phyloP scores from a whole-genome alignment of 2,888 invertebrate species.

The Poecilus cupreus region DNA sequence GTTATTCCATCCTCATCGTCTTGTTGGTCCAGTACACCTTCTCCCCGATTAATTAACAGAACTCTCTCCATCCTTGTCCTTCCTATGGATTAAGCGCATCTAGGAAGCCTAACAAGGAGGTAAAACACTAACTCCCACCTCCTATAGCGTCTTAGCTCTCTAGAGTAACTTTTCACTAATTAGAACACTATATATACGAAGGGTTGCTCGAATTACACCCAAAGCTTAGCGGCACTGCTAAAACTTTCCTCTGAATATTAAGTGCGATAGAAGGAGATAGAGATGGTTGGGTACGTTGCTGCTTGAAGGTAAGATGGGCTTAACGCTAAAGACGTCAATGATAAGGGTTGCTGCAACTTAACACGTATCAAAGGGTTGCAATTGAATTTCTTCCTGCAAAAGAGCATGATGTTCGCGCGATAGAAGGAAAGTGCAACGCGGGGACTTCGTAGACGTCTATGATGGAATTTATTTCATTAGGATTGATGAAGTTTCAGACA shows the following conservation, averaged over 20 bases:
- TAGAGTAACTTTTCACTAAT: constrained; percentile 64
- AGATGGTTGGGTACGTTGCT: neutral
- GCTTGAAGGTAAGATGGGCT: neutral
- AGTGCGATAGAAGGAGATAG: constrained; percentile 43
- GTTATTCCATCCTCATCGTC: neutral
- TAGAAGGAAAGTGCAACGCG: constrained; percentile 2
- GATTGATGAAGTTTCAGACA: neutral
- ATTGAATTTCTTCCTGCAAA: constrained; percentile 70
- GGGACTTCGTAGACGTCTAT: neutral
- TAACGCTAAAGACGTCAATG: constrained; percentile 64
- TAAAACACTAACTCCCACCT: constrained; percentile 34
- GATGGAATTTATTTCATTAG: constrained; percentile 22
- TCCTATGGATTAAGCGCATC: neutral
- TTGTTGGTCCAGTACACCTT: neutral
- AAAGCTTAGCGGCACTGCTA: neutral
- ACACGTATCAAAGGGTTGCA: constrained; percentile 71
- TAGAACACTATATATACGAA: constrained; percentile 62
- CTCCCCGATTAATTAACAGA: constrained; percentile 51
- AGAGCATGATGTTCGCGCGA: constrained; percentile 64
- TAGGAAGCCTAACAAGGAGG: constrained; percentile 47
- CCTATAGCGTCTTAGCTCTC: constrained; percentile 59
- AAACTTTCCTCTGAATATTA: constrained; percentile 3
- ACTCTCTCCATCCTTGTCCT: constrained; percentile 33
- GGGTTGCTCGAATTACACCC: constrained; percentile 63
- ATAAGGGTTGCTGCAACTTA: constrained; percentile 63